Percentiles rank a stretch among this genome's conserved stretches.
These are phyloP conservation scores for Poeciliopsis occidentalis DNA, from an alignment of 2,113 vertebrate species.

Conservation along the genomic window DNA sequence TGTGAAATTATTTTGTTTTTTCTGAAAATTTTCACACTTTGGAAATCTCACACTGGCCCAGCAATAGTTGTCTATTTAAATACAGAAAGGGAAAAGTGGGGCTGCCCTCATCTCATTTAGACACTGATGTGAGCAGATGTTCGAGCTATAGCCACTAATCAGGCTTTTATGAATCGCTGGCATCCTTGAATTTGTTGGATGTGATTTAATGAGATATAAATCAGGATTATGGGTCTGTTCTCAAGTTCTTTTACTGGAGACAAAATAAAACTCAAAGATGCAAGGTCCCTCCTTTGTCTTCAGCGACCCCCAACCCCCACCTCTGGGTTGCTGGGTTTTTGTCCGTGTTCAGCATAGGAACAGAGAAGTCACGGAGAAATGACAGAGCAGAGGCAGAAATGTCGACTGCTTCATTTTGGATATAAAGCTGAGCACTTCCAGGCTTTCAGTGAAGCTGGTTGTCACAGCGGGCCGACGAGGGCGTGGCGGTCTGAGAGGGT, in stretches of 20 bases:
- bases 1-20: not conserved
- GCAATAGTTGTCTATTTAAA: not conserved
- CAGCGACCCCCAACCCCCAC: constrained; percentile 5
- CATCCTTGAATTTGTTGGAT: constrained; percentile 35
- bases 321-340: constrained; percentile 22
- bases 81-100: not conserved
- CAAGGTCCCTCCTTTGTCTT: constrained; percentile 34
- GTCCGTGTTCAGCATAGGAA: constrained; percentile 18
- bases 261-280: constrained; percentile 46
- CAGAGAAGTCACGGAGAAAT: constrained; percentile 8
- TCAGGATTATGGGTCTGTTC: constrained; percentile 29
- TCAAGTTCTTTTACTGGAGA: constrained; percentile 41
- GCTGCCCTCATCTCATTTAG: not conserved
- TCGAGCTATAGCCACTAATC: constrained; percentile 25
- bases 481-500: constrained; percentile 51
- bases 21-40: too few relatives aligned
- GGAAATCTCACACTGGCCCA: not conserved
- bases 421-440: constrained; percentile 47
- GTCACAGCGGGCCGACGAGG: constrained; percentile 30
- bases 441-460: constrained; percentile 9
- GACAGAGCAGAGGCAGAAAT: constrained; percentile 15
- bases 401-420: constrained; percentile 30
- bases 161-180: constrained; percentile 43
- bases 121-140: constrained; percentile 35
- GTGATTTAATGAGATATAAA: constrained; percentile 45